phyloP scores from a whole-genome alignment of 1,140 invertebrate genomes.

The Drosophila kurseongensis region DNA sequence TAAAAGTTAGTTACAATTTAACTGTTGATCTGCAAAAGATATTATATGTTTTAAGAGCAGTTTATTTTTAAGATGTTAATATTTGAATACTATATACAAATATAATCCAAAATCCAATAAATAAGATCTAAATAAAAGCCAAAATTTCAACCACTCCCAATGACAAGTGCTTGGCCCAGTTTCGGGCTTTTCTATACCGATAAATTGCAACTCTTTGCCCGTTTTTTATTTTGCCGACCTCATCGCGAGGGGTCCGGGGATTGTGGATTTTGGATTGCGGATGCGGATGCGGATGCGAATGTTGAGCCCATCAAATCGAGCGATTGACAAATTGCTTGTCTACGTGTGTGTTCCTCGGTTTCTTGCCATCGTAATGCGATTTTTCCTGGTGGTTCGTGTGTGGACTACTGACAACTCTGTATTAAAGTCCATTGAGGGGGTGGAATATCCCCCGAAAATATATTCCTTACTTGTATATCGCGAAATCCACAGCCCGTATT shows the following conservation, averaged over 20 bases:
- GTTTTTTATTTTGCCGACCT: not conserved
- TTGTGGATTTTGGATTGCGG: conserved; percentile 11
- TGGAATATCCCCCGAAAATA: not conserved
- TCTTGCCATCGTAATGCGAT: conserved; percentile 17
- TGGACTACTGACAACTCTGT: conserved; percentile 70
- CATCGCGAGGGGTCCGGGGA: conserved; percentile 6
- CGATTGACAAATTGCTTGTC: conserved; percentile 79
- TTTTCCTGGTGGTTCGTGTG: conserved; percentile 17
- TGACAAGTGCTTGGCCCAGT: not conserved
- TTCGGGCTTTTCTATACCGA: not conserved
- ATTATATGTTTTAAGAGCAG: too few species aligned
- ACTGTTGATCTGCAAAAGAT: too few species aligned
- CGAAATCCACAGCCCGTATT: not conserved
- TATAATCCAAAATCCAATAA: not conserved
- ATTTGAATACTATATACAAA: too few species aligned
- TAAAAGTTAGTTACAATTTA: too few species aligned
- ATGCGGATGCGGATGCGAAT: conserved; percentile 27
- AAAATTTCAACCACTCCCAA: not conserved
- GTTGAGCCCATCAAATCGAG: conserved; percentile 70
- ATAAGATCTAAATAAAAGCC: not conserved
- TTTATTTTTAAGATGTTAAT: too few species aligned
- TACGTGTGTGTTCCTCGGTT: conserved; percentile 70
- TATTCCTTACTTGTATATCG: not conserved
- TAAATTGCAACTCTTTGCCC: conserved; percentile 32
- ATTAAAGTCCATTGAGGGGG: conserved; percentile 11